Evolutionary conservation across 2,797 vertebrate species (phyloP), one percentile per base, ranked within the genome.

Genomic region (Sciaenops ocellatus): DNA sequence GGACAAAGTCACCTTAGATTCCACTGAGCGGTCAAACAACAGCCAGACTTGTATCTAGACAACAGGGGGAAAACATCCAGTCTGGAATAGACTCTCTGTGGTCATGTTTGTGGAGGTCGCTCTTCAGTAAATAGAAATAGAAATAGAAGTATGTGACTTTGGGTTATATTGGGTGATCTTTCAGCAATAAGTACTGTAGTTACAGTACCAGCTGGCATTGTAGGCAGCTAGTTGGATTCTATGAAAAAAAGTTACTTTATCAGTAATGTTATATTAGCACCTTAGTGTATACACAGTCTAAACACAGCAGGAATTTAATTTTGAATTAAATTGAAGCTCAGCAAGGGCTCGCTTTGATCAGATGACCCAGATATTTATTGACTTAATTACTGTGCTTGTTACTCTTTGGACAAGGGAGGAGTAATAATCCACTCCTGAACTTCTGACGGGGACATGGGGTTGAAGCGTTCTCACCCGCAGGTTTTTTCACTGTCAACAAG

Each of bases 41-140:
- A 76, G 76, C 59, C 64, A 42, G 79, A 71, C 89, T 83, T 69
- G 91, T 94, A 88, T 89, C 94, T 85, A 92, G 93, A 93, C 93
- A 92, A 83, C 68, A 51, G 60, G 78, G 67, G 64, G 66, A 78
- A 95, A 91, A 85, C 81, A 89, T 89, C 73, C 79, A 65, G 61
- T 57, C 67, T 73, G 78, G 76, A 71, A 42, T 9, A 66, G 54
- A 76, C 66, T 82, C 62, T 83, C 73, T 54, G n/a, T 16, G 47
- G 55, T 71, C 65, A 5, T 89, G 85, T 92, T 87, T 90, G 89
- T 74, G 60, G 80, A 88, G 76, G 61, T 79, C 61, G 16, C 60
- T 71, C 1, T 75, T 90, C 12, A 11, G 83, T 79, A 84, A 90
- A 85, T 55, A 86, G 51, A 6, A 54, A 52, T 73, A 20, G 77